Percentiles rank a stretch among this genome's conserved stretches.
These are phyloP conservation scores for Rhabdophis nuchalis DNA, from an alignment of 2,797 vertebrate genomes.

Conservation along the genomic window DNA sequence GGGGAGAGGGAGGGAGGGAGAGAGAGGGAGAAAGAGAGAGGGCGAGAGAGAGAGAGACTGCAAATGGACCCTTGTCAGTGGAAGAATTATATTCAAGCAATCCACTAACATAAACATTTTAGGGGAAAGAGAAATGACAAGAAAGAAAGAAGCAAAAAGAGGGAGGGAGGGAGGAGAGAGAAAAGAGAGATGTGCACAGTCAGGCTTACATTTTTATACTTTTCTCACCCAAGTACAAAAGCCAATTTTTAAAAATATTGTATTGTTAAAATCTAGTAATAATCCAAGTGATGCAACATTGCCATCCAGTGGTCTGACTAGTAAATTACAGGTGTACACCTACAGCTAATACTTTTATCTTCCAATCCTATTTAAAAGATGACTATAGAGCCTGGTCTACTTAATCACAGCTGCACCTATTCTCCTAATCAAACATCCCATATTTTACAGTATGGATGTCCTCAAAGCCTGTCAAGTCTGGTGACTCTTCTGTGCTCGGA, in stretches of 20 bases:
- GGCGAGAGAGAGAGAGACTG: neutral
- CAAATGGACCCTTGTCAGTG: neutral
- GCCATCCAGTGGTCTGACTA: conserved; percentile 22
- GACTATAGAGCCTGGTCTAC: neutral
- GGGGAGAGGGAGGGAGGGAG: neutral
- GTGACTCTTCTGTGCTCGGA: neutral
- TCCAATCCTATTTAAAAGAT: conserved; percentile 15
- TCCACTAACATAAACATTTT: neutral
- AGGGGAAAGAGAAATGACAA: fast-evolving
- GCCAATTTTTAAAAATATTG: conserved; percentile 2
- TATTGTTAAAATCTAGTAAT: conserved; percentile 5
- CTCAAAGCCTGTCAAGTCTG: neutral
- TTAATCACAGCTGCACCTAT: fast-evolving
- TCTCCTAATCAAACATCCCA: neutral
- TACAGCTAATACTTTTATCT: neutral
- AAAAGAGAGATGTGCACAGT: fast-evolving
- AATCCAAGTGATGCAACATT: neutral
- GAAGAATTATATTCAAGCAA: neutral
- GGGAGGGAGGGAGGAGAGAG: neutral
- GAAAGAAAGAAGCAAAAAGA: neutral
- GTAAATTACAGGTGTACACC: neutral
- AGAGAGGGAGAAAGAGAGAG: neutral
- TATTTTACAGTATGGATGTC: neutral
- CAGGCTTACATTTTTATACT: neutral
- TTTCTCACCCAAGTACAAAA: neutral